phyloP scores from a whole-genome alignment of 2,888 invertebrate species.

The Chouioia cunea region DNA sequence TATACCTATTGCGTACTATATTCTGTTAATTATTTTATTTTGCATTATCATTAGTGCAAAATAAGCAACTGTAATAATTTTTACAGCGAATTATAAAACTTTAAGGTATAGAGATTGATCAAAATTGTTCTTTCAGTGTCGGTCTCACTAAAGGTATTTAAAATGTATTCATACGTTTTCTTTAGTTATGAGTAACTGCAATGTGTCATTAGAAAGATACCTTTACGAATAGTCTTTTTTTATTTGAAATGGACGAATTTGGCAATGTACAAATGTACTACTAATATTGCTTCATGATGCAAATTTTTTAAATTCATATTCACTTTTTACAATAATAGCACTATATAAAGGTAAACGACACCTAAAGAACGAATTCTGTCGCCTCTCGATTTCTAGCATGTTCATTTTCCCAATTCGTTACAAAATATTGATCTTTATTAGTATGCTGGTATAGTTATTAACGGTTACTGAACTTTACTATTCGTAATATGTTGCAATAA shows the following conservation, averaged over 20 bases:
- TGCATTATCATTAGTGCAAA: constrained; percentile 21
- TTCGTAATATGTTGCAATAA: constrained; percentile 8
- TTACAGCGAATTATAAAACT: constrained; percentile 43
- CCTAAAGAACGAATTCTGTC: constrained; percentile 25
- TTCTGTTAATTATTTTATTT: constrained; percentile 10
- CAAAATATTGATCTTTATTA: constrained; percentile 44
- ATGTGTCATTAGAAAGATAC: constrained; percentile 12
- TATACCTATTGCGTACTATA: not conserved
- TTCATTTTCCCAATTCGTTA: constrained; percentile 41
- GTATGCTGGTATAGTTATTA: no score
- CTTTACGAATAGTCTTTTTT: constrained; percentile 6
- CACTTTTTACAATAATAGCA: constrained; percentile 20
- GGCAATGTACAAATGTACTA: constrained; percentile 26
- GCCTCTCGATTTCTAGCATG: constrained; percentile 28
- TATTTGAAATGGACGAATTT: constrained; percentile 9
- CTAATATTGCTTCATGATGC: constrained; percentile 23
- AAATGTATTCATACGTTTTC: constrained; percentile 28
- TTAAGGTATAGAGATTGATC: constrained; percentile 18
- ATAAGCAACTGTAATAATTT: constrained; percentile 18
- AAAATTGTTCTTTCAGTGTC: constrained; percentile 31
- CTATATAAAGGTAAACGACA: constrained; percentile 20
- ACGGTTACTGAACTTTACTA: not conserved
- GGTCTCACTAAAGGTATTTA: not conserved
- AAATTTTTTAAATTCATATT: constrained; percentile 5
- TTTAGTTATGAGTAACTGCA: constrained; percentile 6